These are phyloP conservation scores for Falco biarmicus DNA, from an alignment of 2,797 vertebrate species.

Conservation along the genomic window DNA sequence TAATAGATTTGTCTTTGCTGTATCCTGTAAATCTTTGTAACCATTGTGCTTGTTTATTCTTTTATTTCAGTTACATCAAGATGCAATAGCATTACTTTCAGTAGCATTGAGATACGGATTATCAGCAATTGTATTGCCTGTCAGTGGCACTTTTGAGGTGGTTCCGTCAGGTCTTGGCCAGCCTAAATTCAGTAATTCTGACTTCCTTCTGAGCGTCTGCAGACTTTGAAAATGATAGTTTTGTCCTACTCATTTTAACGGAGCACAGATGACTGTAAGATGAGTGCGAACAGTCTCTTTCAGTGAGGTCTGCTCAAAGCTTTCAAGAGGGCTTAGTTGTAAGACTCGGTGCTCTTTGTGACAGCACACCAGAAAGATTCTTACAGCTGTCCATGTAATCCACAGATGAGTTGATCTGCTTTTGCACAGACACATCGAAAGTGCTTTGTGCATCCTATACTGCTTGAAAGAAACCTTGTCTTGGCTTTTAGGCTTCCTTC, in stretches of 20 bases:
- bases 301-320: background rate
- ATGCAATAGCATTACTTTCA: background rate
- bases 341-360: background rate
- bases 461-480: background rate
- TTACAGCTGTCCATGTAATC: background rate
- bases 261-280: background rate
- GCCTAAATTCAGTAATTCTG: background rate
- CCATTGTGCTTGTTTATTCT: background rate
- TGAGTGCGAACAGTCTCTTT: background rate
- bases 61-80: background rate
- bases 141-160: background rate
- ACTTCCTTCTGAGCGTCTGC: background rate
- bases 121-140: background rate
- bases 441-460: background rate
- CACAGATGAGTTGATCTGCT: rapidly evolving
- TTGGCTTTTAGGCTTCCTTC: background rate
- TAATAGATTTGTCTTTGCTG: background rate
- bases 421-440: background rate
- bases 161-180: background rate
- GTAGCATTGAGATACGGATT: rapidly evolving
- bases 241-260: too few relatives aligned
- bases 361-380: background rate
- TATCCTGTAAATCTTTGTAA: background rate
- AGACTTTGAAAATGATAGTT: background rate
- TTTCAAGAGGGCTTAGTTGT: background rate